A percentile compares a stretch with the other conserved stretches of the same genome.
Conservation (phyloP, 1,140 invertebrate species). For the Drosophila jambulina region DNA sequence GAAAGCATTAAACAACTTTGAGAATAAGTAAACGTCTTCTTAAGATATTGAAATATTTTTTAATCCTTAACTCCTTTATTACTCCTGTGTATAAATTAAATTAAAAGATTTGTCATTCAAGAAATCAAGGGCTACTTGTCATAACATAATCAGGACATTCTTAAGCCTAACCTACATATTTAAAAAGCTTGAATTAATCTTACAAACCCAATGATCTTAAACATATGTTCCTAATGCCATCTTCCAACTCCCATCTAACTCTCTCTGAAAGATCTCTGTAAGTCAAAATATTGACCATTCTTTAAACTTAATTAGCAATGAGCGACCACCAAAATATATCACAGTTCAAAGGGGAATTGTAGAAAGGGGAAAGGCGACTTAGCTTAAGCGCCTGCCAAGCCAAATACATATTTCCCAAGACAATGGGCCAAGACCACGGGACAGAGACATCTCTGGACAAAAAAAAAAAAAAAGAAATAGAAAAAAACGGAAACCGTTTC, state of each 20-base stretch:
- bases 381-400: constrained; percentile 17
- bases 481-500: constrained; percentile 47
- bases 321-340: constrained; percentile 8
- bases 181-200: not conserved
- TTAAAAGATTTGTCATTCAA: not conserved
- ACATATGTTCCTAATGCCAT: not conserved
- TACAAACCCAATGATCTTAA: not conserved
- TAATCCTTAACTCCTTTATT: not conserved
- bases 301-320: constrained; percentile 37
- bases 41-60: not conserved
- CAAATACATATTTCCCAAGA: constrained; percentile 43
- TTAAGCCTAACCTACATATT: not conserved
- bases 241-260: not conserved
- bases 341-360: constrained; percentile 24
- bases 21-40: not conserved
- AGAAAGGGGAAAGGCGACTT: constrained; percentile 32
- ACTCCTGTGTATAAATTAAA: no score
- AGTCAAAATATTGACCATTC: constrained; percentile 20
- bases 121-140: not conserved
- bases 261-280: not conserved
- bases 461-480: constrained; percentile 28
- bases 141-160: not conserved
- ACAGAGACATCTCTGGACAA: constrained; percentile 53
- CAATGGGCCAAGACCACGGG: constrained; percentile 57
- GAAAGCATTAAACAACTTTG: no score